Conservation (phyloP, 2,113 vertebrate genomes). For the Percopsis transmontana region DNA sequence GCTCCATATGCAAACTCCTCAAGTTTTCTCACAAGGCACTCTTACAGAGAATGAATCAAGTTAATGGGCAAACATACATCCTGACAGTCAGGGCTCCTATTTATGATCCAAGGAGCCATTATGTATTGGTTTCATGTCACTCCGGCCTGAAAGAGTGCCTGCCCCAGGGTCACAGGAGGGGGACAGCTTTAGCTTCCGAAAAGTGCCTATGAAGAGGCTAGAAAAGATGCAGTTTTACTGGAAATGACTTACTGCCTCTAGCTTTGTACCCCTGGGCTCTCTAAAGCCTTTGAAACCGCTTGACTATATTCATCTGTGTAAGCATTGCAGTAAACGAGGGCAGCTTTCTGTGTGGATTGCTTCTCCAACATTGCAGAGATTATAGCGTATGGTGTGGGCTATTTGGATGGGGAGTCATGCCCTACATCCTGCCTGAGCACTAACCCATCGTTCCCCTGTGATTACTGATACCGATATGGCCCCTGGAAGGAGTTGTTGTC, state of each 20-base stretch:
- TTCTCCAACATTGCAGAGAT: constrained; percentile 50
- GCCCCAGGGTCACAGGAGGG: constrained; percentile 51
- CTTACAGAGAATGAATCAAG: constrained; percentile 66
- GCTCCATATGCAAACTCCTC: constrained; percentile 40
- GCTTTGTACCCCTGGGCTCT: constrained; percentile 45
- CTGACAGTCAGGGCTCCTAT: constrained; percentile 58
- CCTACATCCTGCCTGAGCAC: constrained; percentile 60
- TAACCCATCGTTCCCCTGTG: constrained; percentile 62
- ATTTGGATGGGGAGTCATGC: constrained; percentile 65
- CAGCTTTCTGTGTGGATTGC: constrained; percentile 63
- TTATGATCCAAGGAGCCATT: constrained; percentile 67
- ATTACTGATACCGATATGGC: constrained; percentile 56
- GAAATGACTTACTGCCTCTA: constrained; percentile 49
- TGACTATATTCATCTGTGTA: constrained; percentile 60
- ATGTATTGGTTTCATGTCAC: constrained; percentile 68
- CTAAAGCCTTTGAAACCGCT: constrained; percentile 57
- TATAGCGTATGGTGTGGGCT: constrained; percentile 63
- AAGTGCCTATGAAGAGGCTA: constrained; percentile 36
- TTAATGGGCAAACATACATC: constrained; percentile 55
- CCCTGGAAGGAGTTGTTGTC: constrained; percentile 38
- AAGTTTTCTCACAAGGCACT: constrained; percentile 46
- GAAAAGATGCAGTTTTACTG: constrained; percentile 29
- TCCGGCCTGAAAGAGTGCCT: constrained; percentile 61
- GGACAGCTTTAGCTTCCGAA: constrained; percentile 47
- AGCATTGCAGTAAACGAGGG: constrained; percentile 65